Conservation (phyloP, 2,888 invertebrate species). For the Lepidonotus clava region DNA sequence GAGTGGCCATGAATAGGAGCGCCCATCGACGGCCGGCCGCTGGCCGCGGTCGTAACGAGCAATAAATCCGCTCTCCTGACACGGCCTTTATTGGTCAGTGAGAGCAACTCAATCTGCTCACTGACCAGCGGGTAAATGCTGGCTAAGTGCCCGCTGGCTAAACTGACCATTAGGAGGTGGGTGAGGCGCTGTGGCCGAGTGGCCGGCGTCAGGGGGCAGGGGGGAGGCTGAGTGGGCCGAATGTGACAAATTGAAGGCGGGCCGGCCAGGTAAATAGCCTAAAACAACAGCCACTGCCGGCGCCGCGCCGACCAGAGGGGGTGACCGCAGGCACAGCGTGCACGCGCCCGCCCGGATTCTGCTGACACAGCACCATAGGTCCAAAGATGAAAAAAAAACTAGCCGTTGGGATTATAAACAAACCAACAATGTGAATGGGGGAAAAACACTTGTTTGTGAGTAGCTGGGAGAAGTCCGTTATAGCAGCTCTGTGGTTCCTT, state of each 20-base stretch:
- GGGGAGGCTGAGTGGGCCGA: neutral
- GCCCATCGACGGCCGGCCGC: neutral
- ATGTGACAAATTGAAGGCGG: conserved; percentile 37
- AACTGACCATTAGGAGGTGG: conserved; percentile 29
- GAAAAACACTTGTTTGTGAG: too few species aligned
- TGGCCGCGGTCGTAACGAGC: conserved; percentile 26
- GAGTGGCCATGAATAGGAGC: neutral
- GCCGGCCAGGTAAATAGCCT: conserved; percentile 37
- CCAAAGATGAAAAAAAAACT: too few species aligned
- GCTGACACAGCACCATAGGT: neutral
- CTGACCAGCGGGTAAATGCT: conserved; percentile 37
- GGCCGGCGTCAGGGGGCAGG: neutral
- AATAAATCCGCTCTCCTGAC: conserved; percentile 38
- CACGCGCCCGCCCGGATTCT: neutral
- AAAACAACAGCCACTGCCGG: conserved; percentile 22
- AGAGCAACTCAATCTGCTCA: conserved; percentile 27
- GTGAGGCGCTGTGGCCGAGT: too few species aligned
- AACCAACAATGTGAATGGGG: too few species aligned
- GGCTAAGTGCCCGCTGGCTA: conserved; percentile 40
- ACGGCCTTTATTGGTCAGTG: conserved; percentile 38
- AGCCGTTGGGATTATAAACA: too few species aligned
- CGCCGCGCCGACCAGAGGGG: neutral
- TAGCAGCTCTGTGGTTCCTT: too few species aligned
- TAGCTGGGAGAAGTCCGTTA: too few species aligned
- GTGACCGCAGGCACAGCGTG: neutral